These are phyloP conservation scores for Euwallacea fornicatus DNA, from an alignment of 1,140 invertebrate genomes.

Conservation along the genomic window DNA sequence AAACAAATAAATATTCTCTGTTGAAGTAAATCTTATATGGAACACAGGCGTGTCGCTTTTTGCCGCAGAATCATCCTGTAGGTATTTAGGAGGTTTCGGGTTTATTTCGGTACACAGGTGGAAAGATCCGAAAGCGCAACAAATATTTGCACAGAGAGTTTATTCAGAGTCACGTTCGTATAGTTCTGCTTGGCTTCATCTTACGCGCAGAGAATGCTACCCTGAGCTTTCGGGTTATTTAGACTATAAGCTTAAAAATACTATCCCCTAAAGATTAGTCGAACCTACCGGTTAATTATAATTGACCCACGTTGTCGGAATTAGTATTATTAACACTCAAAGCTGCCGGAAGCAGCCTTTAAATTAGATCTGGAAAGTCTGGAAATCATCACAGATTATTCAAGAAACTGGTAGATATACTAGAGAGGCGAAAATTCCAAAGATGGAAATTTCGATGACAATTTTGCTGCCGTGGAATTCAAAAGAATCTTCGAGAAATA, in stretches of 20 bases:
- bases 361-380: too few species aligned
- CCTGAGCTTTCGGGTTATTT: conserved; percentile 36
- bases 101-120: conserved; percentile 43
- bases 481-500: too few species aligned
- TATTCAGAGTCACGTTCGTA: conserved; percentile 51
- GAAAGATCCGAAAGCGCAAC: conserved; percentile 48
- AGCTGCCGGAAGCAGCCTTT: too few species aligned
- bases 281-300: too few species aligned
- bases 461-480: too few species aligned
- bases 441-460: too few species aligned
- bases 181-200: conserved; percentile 50
- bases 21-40: conserved; percentile 4
- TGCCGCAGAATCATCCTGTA: conserved; percentile 35
- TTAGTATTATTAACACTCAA: too few species aligned
- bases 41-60: conserved; percentile 26
- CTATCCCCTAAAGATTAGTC: background rate
- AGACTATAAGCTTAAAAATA: conserved; percentile 19
- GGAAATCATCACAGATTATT: too few species aligned
- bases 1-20: conserved; percentile 14
- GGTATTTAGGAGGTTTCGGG: conserved; percentile 34
- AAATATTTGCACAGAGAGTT: conserved; percentile 50
- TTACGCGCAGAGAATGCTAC: conserved; percentile 47
- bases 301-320: too few species aligned
- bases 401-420: too few species aligned
- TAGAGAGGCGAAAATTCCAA: too few species aligned